Base-by-base conservation (phyloP, 1,140 invertebrate genomes). In the Drosophila bipectinata region DNA sequence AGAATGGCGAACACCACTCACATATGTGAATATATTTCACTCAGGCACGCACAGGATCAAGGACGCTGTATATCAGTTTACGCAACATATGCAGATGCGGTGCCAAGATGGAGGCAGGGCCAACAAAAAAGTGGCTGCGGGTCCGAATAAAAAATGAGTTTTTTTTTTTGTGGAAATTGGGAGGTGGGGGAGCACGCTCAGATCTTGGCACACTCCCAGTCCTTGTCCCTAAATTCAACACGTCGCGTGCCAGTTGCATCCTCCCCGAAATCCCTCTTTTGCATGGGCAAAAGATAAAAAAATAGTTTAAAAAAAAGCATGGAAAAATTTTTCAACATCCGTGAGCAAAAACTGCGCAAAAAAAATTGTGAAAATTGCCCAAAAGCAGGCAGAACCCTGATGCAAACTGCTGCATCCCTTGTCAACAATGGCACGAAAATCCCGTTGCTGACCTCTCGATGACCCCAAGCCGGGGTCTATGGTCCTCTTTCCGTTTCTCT, bases 361-460 rank as follows among this genome's bases (percentile, higher is more conserved):
- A 67, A 79, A 66, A 47, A 53, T 61, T 45, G 59, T 69, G 34
- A 67, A 83, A 83, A 78, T 34, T 81, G 48, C 58, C 58, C 47
- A 78, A 87, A 88, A 76, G 71, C 79, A 73, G 68, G 76, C 67
- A 83, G 72, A 87, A 51, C 59, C 64, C 69, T 58, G 56, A 58
- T 51, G 55, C 58, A 60, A 62, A 64, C 60, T 79, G 84, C 84
- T 79, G 84, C 84, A 89, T 89, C 84, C 85, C 84, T 85, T 89
- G 84, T 90, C 84, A 89, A 88, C 82, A 88, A 84, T 82, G 71
- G 83, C 75, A 87, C 32, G 75, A 88, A 87, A 89, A 89, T 89
- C 80, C 84, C 84, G 84, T 89, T 89, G 84, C 84, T 89, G 84
- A 89, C 84, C 84, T 89, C 82, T 75, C 73, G 85, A 82, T 89